Evolutionary conservation across 2,888 invertebrate genomes (phyloP).

Genomic region (Tetranychus piercei): DNA sequence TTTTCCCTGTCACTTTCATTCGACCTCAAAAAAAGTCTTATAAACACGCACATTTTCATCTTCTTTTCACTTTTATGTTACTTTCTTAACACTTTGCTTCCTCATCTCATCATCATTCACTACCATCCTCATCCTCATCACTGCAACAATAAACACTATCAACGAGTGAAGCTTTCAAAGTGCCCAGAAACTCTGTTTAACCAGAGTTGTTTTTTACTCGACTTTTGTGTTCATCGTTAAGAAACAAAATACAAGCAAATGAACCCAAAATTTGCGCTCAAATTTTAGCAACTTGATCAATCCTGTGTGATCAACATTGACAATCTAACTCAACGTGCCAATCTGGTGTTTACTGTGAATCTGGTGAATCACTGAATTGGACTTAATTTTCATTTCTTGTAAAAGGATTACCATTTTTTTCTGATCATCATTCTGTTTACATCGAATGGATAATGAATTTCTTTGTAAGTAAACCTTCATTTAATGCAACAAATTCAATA

Average conservation of each 20-base stretch:
- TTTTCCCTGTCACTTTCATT: conserved; percentile 1
- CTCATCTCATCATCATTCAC: neutral
- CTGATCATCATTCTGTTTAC: neutral
- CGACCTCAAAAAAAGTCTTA: conserved; percentile 5
- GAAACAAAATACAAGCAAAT: too few species aligned
- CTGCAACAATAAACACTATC: neutral
- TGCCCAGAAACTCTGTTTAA: neutral
- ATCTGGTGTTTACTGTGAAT: too few species aligned
- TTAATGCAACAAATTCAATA: neutral
- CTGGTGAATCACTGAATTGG: neutral
- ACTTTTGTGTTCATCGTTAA: neutral
- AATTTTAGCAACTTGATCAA: too few species aligned
- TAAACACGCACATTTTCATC: neutral
- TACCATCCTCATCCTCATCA: neutral
- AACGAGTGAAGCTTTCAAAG: neutral
- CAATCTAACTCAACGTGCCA: too few species aligned
- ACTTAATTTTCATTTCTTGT: neutral
- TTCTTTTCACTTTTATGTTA: conserved; percentile 10
- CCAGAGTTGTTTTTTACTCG: neutral
- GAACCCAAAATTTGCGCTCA: too few species aligned
- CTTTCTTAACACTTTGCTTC: neutral
- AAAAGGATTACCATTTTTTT: neutral
- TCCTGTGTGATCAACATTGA: too few species aligned
- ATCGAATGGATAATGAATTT: conserved; percentile 9
- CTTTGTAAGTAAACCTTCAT: neutral